Evolutionary conservation across 2,113 vertebrate genomes (phyloP).

Genomic region (Pycnonotus jocosus): DNA sequence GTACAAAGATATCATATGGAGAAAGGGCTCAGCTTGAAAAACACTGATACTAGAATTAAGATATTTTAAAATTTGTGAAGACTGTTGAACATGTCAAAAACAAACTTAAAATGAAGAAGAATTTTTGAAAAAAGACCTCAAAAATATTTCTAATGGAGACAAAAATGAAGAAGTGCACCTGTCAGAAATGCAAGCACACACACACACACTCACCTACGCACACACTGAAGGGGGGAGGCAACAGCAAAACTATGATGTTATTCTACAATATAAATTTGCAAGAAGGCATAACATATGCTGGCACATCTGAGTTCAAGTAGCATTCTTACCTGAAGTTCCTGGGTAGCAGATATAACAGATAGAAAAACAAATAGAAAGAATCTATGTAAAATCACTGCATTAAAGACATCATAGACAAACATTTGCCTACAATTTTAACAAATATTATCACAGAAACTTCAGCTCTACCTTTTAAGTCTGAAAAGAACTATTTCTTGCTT

Average conservation of each 20-base stretch:
- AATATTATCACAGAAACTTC: background rate
- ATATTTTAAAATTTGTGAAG: background rate
- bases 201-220: background rate
- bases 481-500: background rate
- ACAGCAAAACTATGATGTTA: constrained; percentile 53
- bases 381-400: constrained; percentile 75
- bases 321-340: constrained; percentile 96
- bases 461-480: background rate
- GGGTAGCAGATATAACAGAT: constrained; percentile 81
- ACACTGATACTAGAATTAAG: background rate
- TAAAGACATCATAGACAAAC: constrained; percentile 45
- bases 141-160: constrained; percentile 7
- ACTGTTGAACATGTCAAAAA: background rate
- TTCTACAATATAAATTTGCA: constrained; percentile 57
- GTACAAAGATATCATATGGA: background rate
- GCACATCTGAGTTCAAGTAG: constrained; percentile 62
- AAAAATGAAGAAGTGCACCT: background rate
- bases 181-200: background rate
- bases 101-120: background rate
- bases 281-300: constrained; percentile 56
- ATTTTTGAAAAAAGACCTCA: background rate
- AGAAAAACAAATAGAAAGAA: constrained; percentile 84
- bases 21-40: background rate
- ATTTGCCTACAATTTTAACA: constrained; percentile 45
- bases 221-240: constrained; percentile 1